These are phyloP conservation scores for Sardina pilchardus DNA, from an alignment of 2,113 vertebrate species.

Conservation along the genomic window DNA sequence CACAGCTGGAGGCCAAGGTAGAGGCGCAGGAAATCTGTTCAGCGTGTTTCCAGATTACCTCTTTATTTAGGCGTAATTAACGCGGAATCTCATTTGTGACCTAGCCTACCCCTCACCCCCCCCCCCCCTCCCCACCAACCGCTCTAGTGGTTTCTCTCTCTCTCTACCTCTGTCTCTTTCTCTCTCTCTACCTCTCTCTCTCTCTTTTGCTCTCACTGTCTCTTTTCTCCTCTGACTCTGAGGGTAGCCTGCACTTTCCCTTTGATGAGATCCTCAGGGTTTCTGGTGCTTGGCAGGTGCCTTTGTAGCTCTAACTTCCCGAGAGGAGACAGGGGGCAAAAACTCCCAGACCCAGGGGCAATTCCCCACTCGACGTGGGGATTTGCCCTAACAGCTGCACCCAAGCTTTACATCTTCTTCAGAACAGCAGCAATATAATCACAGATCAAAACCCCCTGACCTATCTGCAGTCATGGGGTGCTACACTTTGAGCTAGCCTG, in stretches of 20 bases:
- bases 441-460: conserved; percentile 78
- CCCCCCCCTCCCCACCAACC: neutral
- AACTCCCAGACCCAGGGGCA: conserved; percentile 69
- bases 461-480: conserved; percentile 76
- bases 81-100: conserved; percentile 23
- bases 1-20: conserved; percentile 54
- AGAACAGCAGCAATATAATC: conserved; percentile 73
- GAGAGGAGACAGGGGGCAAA: conserved; percentile 59
- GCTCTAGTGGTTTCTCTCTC: conserved; percentile 16
- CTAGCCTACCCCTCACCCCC: neutral
- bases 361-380: conserved; percentile 70
- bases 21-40: conserved; percentile 29
- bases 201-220: conserved; percentile 58
- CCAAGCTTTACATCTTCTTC: conserved; percentile 78
- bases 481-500: conserved; percentile 43
- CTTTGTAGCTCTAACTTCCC: conserved; percentile 69
- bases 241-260: conserved; percentile 16
- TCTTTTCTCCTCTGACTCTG: conserved; percentile 53
- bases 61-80: conserved; percentile 42
- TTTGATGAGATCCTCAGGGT: conserved; percentile 75
- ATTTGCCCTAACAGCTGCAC: conserved; percentile 77
- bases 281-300: conserved; percentile 72
- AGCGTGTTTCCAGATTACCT: conserved; percentile 35
- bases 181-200: neutral
- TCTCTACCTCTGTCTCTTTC: conserved; percentile 30